Evolutionary conservation across 2,888 invertebrate genomes (phyloP).

Genomic region (Zele albiditarsus): DNA sequence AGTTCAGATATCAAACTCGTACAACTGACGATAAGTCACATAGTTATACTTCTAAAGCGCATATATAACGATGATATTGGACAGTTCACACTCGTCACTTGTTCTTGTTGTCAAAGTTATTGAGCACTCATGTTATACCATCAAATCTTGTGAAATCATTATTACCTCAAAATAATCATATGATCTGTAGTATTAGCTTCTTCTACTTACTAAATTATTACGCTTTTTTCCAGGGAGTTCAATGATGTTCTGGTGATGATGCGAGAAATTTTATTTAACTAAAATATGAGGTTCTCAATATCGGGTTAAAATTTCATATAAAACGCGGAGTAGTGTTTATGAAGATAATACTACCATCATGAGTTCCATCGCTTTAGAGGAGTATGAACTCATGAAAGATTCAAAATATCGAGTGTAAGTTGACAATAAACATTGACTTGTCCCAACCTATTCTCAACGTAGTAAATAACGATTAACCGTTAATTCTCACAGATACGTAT

Average conservation of each 20-base stretch:
- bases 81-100: too few relatives aligned
- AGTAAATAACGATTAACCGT: constrained; percentile 12
- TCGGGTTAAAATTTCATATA: not conserved
- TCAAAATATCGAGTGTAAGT: constrained; percentile 85
- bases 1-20: too few relatives aligned
- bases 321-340: not conserved
- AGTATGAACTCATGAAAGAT: constrained; percentile 87
- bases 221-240: not conserved
- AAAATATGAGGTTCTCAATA: not conserved
- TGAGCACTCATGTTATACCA: too few relatives aligned
- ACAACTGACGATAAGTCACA: too few relatives aligned
- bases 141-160: too few relatives aligned
- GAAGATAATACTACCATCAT: constrained; percentile 57
- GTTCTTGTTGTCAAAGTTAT: too few relatives aligned
- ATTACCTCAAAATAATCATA: too few relatives aligned
- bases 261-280: not conserved
- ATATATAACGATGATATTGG: too few relatives aligned
- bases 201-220: too few relatives aligned
- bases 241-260: not conserved
- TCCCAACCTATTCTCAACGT: not conserved
- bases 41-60: too few relatives aligned
- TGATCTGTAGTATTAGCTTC: too few relatives aligned
- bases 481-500: constrained; percentile 76
- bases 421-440: constrained; percentile 26
- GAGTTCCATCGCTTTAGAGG: constrained; percentile 80